Evolutionary conservation across 2,888 invertebrate species (phyloP).

Genomic region (Diachrysia chrysitis): DNA sequence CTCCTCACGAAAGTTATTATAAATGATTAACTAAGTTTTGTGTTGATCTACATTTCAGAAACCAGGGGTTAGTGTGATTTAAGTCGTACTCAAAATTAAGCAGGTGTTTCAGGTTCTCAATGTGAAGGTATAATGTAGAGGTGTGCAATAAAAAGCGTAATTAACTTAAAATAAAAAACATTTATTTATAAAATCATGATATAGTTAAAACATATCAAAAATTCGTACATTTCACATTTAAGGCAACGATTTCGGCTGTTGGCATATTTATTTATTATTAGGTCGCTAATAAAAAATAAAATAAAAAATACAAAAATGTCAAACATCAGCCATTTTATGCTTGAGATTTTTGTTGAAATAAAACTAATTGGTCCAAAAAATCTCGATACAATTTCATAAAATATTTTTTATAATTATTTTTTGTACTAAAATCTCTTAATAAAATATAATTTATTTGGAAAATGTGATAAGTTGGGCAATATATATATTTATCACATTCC

Average conservation of each 20-base stretch:
- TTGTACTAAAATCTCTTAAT: constrained; percentile 63
- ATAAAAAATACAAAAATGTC: constrained; percentile 81
- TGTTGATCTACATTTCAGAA: no score
- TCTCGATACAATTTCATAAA: constrained; percentile 51
- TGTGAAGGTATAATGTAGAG: not conserved
- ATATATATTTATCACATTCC: constrained; percentile 64
- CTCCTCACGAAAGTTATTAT: no score
- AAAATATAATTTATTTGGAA: constrained; percentile 57
- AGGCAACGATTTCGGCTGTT: constrained; percentile 76
- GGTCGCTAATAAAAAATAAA: constrained; percentile 43
- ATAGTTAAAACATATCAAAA: constrained; percentile 78
- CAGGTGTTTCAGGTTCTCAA: not conserved
- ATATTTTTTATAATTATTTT: constrained; percentile 51
- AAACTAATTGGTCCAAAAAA: constrained; percentile 67
- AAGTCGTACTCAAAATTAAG: not conserved
- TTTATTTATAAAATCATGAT: constrained; percentile 84
- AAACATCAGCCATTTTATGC: constrained; percentile 84
- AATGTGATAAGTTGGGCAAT: constrained; percentile 69
- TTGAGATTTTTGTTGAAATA: constrained; percentile 82
- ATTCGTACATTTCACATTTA: constrained; percentile 75
- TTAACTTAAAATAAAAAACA: constrained; percentile 83
- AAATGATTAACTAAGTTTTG: no score
- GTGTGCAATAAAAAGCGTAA: constrained; percentile 68
- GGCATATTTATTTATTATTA: constrained; percentile 48
- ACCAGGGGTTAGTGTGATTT: no score